Evolutionary conservation across 2,888 invertebrate species (phyloP).

Genomic region (Drosophila meridiana): DNA sequence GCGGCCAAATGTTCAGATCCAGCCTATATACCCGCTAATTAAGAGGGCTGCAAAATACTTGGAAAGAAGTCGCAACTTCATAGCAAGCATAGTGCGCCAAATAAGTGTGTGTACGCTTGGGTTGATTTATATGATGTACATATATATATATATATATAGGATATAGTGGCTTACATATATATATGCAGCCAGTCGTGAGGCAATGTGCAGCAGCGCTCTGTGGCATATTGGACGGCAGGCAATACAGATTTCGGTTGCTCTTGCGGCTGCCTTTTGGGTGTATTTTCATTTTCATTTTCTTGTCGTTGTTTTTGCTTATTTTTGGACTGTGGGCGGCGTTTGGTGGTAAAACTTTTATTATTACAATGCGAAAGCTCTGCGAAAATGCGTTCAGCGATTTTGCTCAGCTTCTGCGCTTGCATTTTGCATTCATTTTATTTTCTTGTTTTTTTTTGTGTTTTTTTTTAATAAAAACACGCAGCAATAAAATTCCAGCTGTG

Average conservation of each 20-base stretch:
- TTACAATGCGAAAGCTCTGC: slow-evolving; percentile 58
- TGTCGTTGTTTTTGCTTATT: slow-evolving; percentile 32
- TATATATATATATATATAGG: slow-evolving; percentile 29
- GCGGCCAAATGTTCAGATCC: not conserved
- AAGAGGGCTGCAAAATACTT: slow-evolving; percentile 24
- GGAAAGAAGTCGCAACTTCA: slow-evolving; percentile 47
- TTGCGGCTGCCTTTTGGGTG: slow-evolving; percentile 56
- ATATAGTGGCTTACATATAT: slow-evolving; percentile 41
- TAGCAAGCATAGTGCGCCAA: slow-evolving; percentile 44
- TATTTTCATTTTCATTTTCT: slow-evolving; percentile 55
- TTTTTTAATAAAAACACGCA: slow-evolving; percentile 69
- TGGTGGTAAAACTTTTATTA: slow-evolving; percentile 68
- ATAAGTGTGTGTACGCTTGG: slow-evolving; percentile 60
- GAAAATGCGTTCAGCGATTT: slow-evolving; percentile 76
- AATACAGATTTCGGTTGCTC: slow-evolving; percentile 61
- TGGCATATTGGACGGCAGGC: slow-evolving; percentile 55
- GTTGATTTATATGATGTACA: slow-evolving; percentile 67
- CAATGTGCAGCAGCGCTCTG: slow-evolving; percentile 39
- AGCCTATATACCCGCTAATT: not conserved
- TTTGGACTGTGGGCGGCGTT: slow-evolving; percentile 37
- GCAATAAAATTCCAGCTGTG: slow-evolving; percentile 81
- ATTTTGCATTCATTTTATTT: slow-evolving; percentile 48
- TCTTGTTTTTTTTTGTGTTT: slow-evolving; percentile 23
- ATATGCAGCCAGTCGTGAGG: slow-evolving; percentile 25
- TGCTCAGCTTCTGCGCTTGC: slow-evolving; percentile 52